Evolutionary conservation across 2,888 invertebrate species (phyloP), one percentile per base, ranked within the genome.

Genomic region (Nudaria mundana): DNA sequence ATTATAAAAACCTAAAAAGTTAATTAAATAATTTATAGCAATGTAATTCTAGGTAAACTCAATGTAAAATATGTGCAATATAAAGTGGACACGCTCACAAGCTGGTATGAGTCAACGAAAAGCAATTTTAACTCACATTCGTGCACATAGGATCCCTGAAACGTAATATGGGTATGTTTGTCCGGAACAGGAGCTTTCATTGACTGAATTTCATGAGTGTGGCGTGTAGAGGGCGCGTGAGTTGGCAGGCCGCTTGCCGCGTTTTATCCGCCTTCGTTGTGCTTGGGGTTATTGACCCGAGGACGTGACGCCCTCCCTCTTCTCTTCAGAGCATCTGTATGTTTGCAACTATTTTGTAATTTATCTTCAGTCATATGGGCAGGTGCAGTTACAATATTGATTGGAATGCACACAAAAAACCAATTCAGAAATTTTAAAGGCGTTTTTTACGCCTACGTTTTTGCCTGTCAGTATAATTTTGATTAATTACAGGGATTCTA

Each of bases 241-340:
- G 57, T 38, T 23, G 7, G 32, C 14, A 54, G 57, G 48, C 70
- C 63, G 66, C 34, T 23, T 38, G 34, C 28, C 34, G 34, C 63
- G 59, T 66, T 56, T 61, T 66, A 72, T 69, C 72, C 66, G 59
- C 58, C 62, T 63, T 57, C 63, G 71, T 66, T 66, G 52, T 57
- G 59, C 66, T 65, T 65, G 66, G 61, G 80, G 70, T 81, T 69
- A 76, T 77, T 81, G 81, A 85, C 81, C 83, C 71, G 69, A 43
- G 81, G 85, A 79, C 86, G 73, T 84, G 85, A 83, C 71, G 77
- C 78, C 71, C 69, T 78, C 78, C 71, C 69, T 33, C 34, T 43
- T 11, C 30, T 30, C 45, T 37, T 39, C 43, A 30, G 31, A 29
- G 45, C 47, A 40, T 52, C 44, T 52, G 38, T 16, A 43, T 51